Base-by-base conservation (phyloP, 2,888 invertebrate genomes). In the Pseudococcus longispinus region DNA sequence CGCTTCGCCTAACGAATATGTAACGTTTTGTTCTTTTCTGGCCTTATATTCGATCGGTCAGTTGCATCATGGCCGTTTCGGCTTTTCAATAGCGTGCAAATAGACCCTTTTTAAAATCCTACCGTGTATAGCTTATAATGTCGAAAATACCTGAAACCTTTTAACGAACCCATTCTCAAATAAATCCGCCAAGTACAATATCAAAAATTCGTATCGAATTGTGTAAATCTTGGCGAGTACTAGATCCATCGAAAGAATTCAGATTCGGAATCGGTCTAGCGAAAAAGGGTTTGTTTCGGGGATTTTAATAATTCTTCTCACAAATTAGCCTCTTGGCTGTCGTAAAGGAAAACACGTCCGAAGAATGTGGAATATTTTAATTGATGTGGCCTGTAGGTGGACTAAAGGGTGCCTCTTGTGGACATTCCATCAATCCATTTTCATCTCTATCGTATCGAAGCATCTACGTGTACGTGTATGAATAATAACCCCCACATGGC, bases 51-150 rank as follows among this genome's bases (percentile, higher is more conserved):
- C 51, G 23, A 65, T 65, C 60, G 60, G 60, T 65, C 60, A 65
- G 60, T 65, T 65, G 60, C 60, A 65, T 65, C 60, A 65, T 65
- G 60, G 60, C 13, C 60, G 51, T 51, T 51, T 51, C 51, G 51
- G 18, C n/a, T 65, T 20, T n/a, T 65, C 23, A 65, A 65, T 65
- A 65, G 51, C 51, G 60, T 23, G 60, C 60, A 65, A 65, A 65
- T 26, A 65, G 60, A 65, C 60, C 60, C 60, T 65, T 65, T 51
- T 65, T 65, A 65, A 65, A 65, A 65, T 65, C 60, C 60, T 51
- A n/a, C 51, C 51, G n/a, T 51, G 18, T 51, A 51, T 51, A 1
- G 13, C n/a, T 18, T 13, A 15, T n/a, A 51, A 44, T 18, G 51
- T 44, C 13, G 11, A 13, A 65, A 65, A 65, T 65, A 65, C 60